A percentile compares a stretch with the other conserved stretches of the same genome.
Conservation (phyloP, 92 coral and sea anemone species). For the Umimayanthus chanpuru region DNA sequence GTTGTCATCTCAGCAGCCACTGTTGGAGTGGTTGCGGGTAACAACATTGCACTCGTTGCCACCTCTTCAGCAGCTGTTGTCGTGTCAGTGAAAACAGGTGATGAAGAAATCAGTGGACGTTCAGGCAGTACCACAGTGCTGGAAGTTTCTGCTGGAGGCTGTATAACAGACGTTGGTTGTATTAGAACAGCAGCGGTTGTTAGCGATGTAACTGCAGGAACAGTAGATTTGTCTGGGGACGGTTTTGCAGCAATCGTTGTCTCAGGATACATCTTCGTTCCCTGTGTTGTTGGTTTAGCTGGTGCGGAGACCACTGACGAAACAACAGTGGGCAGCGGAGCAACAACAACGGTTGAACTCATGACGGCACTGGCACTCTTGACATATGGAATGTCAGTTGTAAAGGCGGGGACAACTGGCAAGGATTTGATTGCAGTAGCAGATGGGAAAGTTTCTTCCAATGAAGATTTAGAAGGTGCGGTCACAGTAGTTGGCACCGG, state of each 20-base stretch:
- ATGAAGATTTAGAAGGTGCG: not conserved
- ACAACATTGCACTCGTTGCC: not conserved
- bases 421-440: not conserved
- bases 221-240: not conserved
- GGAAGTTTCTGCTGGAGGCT: not conserved
- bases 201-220: not conserved
- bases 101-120: not conserved
- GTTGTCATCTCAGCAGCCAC: slow-evolving; percentile 7
- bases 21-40: not conserved
- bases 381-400: not conserved
- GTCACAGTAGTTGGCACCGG: not conserved
- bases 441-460: not conserved
- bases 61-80: not conserved
- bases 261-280: not conserved
- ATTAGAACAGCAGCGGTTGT: not conserved
- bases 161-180: not conserved
- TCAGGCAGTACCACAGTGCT: not conserved
- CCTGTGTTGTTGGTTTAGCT: not conserved
- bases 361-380: not conserved
- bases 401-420: not conserved
- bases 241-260: not conserved
- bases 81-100: not conserved
- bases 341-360: not conserved
- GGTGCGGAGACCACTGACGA: not conserved
- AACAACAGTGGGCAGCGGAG: not conserved